Base-by-base conservation (phyloP, 2,113 vertebrate genomes). In the Romanogobio albipinnatus region DNA sequence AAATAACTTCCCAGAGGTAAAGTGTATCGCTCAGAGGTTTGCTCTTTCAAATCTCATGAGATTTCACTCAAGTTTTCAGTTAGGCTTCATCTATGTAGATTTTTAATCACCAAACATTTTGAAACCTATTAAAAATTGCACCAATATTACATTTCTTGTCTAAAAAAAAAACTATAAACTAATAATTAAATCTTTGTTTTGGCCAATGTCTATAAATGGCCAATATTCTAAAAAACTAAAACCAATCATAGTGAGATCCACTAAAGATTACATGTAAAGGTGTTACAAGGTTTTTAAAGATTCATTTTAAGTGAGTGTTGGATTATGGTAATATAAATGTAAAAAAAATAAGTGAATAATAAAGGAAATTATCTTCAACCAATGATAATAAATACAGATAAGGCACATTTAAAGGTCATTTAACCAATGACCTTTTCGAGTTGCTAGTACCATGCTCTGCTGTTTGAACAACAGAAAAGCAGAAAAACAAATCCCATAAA, bases 1-100 rank as follows among this genome's bases (percentile, higher is more conserved):
- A 75, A 81, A 84, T 53, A 43, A 81, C 47, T 19, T 80, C 39
- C 59, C 59, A 80, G 14, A 64, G 24, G 36, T 24, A 14, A 24
- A 59, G 0, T 36, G 7, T 59, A n/a, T 59, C 15, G 29, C 56
- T 43, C 33, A 24, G 56, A 43, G 76, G 22, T 78, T 4, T n/a
- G n/a, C 14, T 10, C 13, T 45, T 79, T 62, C 56, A 45, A 10
- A 26, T 24, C 76, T 79, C n/a, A 10, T 4, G 8, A 17, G 76
- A 17, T 11, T 45, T 45, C 22, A 77, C 11, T 8, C 9, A 6
- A 15, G 26, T 11, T 76, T 76, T 77, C 17, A 36, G 75, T 39
- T 13, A 61, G 36, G 53, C 9, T 61, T 39, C 11, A 78, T 13
- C 17, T 36, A 7, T n/a, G 11, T 10, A 26, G 3, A 1, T 74